These are phyloP conservation scores for Simalia tracyae DNA, from an alignment of 2,797 vertebrate species.

Conservation along the genomic window DNA sequence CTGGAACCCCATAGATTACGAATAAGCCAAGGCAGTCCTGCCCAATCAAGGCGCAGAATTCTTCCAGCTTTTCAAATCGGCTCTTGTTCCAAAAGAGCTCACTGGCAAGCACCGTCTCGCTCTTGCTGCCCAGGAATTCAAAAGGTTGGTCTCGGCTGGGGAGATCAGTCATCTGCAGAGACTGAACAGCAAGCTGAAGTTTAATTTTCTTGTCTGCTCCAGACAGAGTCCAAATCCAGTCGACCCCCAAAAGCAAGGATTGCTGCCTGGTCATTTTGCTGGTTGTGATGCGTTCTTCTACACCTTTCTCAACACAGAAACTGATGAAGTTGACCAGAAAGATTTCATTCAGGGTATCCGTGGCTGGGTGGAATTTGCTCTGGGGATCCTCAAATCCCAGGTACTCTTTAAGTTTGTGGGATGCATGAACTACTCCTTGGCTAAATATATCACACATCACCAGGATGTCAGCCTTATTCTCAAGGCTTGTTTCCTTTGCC, in stretches of 20 bases:
- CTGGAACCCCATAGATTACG: slow-evolving; percentile 57
- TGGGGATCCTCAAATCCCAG: slow-evolving; percentile 68
- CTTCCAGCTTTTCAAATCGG: slow-evolving; percentile 59
- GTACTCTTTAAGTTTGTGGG: slow-evolving; percentile 65
- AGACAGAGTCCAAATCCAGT: slow-evolving; percentile 67
- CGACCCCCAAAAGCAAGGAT: slow-evolving; percentile 57
- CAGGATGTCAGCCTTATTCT: slow-evolving; percentile 47
- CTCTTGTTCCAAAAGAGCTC: slow-evolving; percentile 29
- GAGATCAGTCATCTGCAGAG: slow-evolving; percentile 48
- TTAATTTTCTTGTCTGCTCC: slow-evolving; percentile 57
- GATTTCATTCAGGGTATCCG: slow-evolving; percentile 56
- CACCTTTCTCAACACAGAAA: slow-evolving; percentile 63
- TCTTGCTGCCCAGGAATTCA: background rate
- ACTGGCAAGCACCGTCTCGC: background rate
- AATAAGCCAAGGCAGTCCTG: slow-evolving; percentile 67
- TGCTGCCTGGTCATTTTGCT: slow-evolving; percentile 71
- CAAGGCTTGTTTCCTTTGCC: slow-evolving; percentile 24
- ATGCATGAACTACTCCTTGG: slow-evolving; percentile 44
- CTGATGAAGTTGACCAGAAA: slow-evolving; percentile 69
- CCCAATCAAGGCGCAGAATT: slow-evolving; percentile 69
- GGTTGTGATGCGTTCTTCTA: slow-evolving; percentile 47
- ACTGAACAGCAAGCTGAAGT: slow-evolving; percentile 61
- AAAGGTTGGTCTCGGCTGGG: background rate
- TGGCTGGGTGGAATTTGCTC: slow-evolving; percentile 58
- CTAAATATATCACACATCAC: slow-evolving; percentile 60